phyloP scores from a whole-genome alignment of 2,113 vertebrate species.

The Castor canadensis region DNA sequence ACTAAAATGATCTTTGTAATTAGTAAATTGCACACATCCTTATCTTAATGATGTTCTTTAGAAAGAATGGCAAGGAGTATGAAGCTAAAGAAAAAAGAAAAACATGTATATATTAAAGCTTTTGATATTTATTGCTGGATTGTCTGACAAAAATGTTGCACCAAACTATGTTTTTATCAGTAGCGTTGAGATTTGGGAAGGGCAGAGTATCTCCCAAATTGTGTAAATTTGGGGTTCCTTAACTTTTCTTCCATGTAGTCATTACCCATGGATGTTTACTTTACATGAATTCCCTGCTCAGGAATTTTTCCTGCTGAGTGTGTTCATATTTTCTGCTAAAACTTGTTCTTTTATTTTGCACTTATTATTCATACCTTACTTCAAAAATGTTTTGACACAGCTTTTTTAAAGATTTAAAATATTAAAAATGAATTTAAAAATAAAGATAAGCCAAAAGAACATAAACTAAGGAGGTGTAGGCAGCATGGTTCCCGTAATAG shows the following conservation, averaged over 20 bases:
- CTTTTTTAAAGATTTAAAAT: background rate
- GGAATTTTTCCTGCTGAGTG: background rate
- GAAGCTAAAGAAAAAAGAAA: background rate
- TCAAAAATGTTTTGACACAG: background rate
- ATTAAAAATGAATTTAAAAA: background rate
- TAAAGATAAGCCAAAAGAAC: background rate
- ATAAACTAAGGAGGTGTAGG: rapidly evolving
- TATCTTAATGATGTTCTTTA: background rate
- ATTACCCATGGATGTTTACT: background rate
- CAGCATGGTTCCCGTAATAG: rapidly evolving
- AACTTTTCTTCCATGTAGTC: background rate
- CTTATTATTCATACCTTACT: background rate
- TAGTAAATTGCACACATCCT: too few relatives aligned
- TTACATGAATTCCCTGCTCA: background rate
- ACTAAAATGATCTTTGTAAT: background rate
- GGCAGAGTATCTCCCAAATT: too few relatives aligned
- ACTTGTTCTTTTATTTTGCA: background rate
- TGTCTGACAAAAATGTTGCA: background rate
- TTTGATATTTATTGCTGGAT: background rate
- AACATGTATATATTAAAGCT: background rate
- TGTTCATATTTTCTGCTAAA: background rate
- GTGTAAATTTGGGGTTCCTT: background rate
- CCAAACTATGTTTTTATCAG: background rate
- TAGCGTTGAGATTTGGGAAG: too few relatives aligned
- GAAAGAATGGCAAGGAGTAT: background rate